Evolutionary conservation across 2,888 invertebrate genomes (phyloP).

Genomic region (Rhingia campestris): DNA sequence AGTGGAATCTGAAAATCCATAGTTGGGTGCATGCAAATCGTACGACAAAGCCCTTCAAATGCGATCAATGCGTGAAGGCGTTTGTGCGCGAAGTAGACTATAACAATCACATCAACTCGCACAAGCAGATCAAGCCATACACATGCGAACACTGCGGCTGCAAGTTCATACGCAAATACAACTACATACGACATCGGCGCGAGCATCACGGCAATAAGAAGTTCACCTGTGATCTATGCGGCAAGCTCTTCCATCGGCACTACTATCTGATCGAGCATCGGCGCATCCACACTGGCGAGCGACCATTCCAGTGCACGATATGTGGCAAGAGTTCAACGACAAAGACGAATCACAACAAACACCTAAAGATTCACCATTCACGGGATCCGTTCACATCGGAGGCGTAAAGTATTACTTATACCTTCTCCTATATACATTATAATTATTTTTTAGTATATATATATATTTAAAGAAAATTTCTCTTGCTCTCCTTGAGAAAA

Average conservation of each 20-base stretch:
- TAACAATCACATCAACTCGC: conserved; percentile 92
- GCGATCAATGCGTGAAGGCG: conserved; percentile 91
- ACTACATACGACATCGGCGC: conserved; percentile 92
- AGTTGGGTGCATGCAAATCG: conserved; percentile 94
- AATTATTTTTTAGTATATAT: conserved; percentile 23
- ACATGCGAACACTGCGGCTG: conserved; percentile 95
- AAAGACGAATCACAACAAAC: conserved; percentile 95
- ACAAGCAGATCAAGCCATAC: conserved; percentile 91
- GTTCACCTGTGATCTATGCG: conserved; percentile 89
- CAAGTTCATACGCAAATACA: conserved; percentile 93
- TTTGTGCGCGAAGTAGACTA: conserved; percentile 92
- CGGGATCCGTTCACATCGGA: conserved; percentile 93
- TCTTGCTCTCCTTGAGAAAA: conserved; percentile 32
- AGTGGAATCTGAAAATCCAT: conserved; percentile 95
- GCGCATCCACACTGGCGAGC: conserved; percentile 91
- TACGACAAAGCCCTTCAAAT: conserved; percentile 92
- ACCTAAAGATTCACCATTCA: conserved; percentile 94
- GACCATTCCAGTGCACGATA: conserved; percentile 92
- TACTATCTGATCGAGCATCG: conserved; percentile 94
- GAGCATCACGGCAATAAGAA: conserved; percentile 92
- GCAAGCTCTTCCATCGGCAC: conserved; percentile 92
- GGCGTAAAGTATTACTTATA: conserved; percentile 80
- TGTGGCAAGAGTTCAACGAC: conserved; percentile 95
- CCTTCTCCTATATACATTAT: conserved; percentile 56
- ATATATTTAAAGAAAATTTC: conserved; percentile 34